A percentile compares a stretch with the other conserved stretches of the same genome.
Conservation (phyloP, 53 echinoderm and acorn worm species). For the Holothuria scabra region DNA sequence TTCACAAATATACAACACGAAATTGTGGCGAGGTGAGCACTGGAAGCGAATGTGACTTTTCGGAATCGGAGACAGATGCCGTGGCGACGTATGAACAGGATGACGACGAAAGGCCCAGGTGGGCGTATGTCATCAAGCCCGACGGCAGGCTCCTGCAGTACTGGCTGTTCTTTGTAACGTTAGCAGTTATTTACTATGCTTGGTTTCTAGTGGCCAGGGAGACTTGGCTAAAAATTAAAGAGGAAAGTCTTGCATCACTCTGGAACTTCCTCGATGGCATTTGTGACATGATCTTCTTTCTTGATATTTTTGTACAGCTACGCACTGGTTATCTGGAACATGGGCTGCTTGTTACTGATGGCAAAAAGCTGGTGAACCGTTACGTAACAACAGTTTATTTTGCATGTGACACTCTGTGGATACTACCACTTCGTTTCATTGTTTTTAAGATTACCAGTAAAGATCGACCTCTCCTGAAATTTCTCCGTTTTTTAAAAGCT, state of each 20-base stretch:
- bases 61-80: slow-evolving; percentile 4
- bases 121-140: slow-evolving; percentile 66
- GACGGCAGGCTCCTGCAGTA: slow-evolving; percentile 78
- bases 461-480: slow-evolving; percentile 59
- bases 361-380: slow-evolving; percentile 59
- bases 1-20: slow-evolving; percentile 86
- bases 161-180: slow-evolving; percentile 78
- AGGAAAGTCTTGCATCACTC: slow-evolving; percentile 36
- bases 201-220: slow-evolving; percentile 90
- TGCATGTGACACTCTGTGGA: slow-evolving; percentile 63
- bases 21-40: slow-evolving; percentile 26
- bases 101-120: slow-evolving; percentile 17
- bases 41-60: slow-evolving; percentile 21
- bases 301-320: slow-evolving; percentile 82
- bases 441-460: slow-evolving; percentile 18
- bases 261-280: slow-evolving; percentile 79
- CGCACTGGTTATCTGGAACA: slow-evolving; percentile 85
- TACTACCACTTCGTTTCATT: slow-evolving; percentile 68
- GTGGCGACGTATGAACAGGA: slow-evolving; percentile 10
- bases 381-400: slow-evolving; percentile 69
- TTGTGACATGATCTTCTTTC: slow-evolving; percentile 80
- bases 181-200: slow-evolving; percentile 80
- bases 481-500: slow-evolving; percentile 74
- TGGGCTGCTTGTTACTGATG: slow-evolving; percentile 72
- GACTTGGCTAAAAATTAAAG: slow-evolving; percentile 78